A percentile compares a stretch with the other conserved stretches of the same genome.
Evolutionary conservation across 1,140 invertebrate species (phyloP).

Genomic region (Ips nitidus): DNA sequence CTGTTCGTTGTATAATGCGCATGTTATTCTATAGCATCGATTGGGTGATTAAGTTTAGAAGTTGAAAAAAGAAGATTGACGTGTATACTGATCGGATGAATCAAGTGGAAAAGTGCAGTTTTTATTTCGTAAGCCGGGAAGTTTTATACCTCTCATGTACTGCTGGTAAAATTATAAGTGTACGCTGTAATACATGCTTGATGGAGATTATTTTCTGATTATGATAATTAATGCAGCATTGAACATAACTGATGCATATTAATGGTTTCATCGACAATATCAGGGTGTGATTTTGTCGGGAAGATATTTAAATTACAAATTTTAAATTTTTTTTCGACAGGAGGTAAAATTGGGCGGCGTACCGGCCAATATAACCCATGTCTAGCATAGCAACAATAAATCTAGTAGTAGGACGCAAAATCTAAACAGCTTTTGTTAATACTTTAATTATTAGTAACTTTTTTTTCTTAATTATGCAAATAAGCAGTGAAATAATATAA

Average conservation of each 20-base stretch:
- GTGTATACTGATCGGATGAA: not conserved
- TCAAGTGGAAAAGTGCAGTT: not conserved
- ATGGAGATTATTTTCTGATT: conserved; percentile 6
- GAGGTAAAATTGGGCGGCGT: not conserved
- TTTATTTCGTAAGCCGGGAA: not conserved
- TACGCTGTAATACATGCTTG: too few species aligned
- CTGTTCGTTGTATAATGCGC: not conserved
- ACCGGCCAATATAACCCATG: not conserved
- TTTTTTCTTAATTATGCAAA: too few species aligned
- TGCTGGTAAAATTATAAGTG: too few species aligned
- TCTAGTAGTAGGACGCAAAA: too few species aligned
- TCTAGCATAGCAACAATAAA: not conserved
- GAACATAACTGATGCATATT: not conserved
- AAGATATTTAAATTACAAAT: conserved; percentile 3
- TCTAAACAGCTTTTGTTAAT: too few species aligned
- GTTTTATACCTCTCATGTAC: too few species aligned
- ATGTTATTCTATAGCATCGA: conserved; percentile 1
- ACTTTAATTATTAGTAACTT: too few species aligned
- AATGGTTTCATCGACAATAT: not conserved
- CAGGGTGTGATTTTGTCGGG: not conserved
- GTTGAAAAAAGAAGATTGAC: not conserved
- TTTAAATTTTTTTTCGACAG: not conserved
- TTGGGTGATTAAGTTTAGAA: not conserved
- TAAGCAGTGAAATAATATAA: too few species aligned
- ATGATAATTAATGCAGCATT: conserved; percentile 11